phyloP scores from a whole-genome alignment of 2,113 vertebrate species.

The Chionodraco myersi region DNA sequence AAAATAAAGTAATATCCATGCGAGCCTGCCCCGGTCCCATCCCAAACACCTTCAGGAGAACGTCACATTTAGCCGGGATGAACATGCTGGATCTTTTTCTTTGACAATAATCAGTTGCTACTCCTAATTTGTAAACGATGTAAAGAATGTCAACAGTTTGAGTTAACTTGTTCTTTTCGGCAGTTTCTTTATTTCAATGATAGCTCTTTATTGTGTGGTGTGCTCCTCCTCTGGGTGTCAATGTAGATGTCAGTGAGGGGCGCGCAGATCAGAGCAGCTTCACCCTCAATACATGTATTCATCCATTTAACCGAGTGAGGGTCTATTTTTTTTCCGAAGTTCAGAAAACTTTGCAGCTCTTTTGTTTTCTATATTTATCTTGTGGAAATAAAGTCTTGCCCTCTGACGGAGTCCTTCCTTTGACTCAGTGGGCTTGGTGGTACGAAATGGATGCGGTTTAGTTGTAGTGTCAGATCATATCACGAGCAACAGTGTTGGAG shows the following conservation, averaged over 20 bases:
- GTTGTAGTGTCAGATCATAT: background rate
- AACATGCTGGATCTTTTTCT: slow-evolving; percentile 1
- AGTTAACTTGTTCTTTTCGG: background rate
- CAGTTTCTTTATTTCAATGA: background rate
- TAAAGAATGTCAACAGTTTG: background rate
- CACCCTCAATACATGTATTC: slow-evolving; percentile 5
- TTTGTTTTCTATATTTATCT: slow-evolving; percentile 78
- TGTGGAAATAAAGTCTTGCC: slow-evolving; percentile 68
- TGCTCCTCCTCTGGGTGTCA: background rate
- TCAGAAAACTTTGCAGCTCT: slow-evolving; percentile 43
- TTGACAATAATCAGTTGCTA: background rate
- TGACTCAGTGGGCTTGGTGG: background rate
- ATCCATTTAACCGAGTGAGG: slow-evolving; percentile 25
- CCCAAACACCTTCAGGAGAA: slow-evolving; percentile 9
- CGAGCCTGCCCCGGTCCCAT: background rate
- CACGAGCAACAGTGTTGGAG: background rate
- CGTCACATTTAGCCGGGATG: background rate
- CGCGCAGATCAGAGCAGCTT: background rate
- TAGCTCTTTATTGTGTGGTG: background rate
- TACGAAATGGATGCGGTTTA: background rate
- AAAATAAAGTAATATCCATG: background rate
- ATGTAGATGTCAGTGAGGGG: background rate
- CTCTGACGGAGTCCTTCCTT: slow-evolving; percentile 25
- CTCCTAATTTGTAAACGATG: background rate
- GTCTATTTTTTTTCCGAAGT: slow-evolving; percentile 68